These are phyloP conservation scores for Parambassis ranga DNA, from an alignment of 2,797 vertebrate species.

Conservation along the genomic window DNA sequence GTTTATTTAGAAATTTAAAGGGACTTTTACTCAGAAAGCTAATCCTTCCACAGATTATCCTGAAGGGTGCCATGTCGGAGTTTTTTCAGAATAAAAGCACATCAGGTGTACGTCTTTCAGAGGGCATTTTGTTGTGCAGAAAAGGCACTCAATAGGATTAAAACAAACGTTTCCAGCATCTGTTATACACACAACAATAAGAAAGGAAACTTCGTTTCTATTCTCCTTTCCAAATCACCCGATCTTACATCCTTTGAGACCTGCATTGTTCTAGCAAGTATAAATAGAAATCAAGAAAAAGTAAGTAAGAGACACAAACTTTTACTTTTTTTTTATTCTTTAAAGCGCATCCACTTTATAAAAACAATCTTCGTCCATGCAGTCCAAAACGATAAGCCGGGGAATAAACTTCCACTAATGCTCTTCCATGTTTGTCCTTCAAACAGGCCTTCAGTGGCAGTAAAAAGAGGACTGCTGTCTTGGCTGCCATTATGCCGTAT, in stretches of 20 bases:
- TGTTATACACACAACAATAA: constrained; percentile 52
- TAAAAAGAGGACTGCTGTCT: constrained; percentile 71
- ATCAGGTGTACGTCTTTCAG: too few species aligned
- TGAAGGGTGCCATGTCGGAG: too few species aligned
- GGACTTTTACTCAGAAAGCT: too few species aligned
- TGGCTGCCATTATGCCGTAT: constrained; percentile 71
- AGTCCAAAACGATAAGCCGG: constrained; percentile 66
- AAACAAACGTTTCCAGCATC: constrained; percentile 46
- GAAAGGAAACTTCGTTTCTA: constrained; percentile 55
- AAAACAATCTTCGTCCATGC: constrained; percentile 64
- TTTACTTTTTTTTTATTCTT: constrained; percentile 54
- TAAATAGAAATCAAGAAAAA: constrained; percentile 72
- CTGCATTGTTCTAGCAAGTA: constrained; percentile 65
- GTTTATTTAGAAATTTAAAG: too few species aligned
- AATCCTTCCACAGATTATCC: too few species aligned
- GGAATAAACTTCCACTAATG: constrained; percentile 77
- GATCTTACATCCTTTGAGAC: constrained; percentile 41
- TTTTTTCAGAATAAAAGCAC: too few species aligned
- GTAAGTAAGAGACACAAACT: constrained; percentile 63
- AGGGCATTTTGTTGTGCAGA: too few species aligned
- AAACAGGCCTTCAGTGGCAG: constrained; percentile 67
- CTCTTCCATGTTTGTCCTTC: constrained; percentile 73
- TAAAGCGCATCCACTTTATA: constrained; percentile 69
- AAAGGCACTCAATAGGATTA: too few species aligned
- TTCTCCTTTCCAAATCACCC: constrained; percentile 41